phyloP scores from a whole-genome alignment of 1,140 invertebrate genomes.

The Globodera rostochiensis region DNA sequence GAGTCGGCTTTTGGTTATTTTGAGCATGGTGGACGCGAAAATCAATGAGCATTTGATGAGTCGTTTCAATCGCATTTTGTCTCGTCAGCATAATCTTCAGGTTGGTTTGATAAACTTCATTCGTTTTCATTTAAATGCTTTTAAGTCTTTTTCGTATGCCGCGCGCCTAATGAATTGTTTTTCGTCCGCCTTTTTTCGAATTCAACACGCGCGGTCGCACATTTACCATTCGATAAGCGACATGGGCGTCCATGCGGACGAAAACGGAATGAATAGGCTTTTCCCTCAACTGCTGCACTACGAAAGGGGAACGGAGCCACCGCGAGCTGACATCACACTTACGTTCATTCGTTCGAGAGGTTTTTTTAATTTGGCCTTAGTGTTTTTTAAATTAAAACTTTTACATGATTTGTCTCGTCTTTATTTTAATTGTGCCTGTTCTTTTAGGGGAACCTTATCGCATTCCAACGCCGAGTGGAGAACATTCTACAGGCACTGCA shows the following conservation, averaged over 20 bases:
- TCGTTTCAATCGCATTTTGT: slow-evolving; percentile 24
- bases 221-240: slow-evolving; percentile 20
- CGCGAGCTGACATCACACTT: slow-evolving; percentile 23
- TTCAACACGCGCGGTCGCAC: slow-evolving; percentile 21
- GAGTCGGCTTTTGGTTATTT: slow-evolving; percentile 13
- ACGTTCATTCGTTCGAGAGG: slow-evolving; percentile 17
- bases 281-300: slow-evolving; percentile 15
- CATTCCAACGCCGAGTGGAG: background rate
- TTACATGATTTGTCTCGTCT: background rate
- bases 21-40: slow-evolving; percentile 23
- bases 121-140: background rate
- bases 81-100: slow-evolving; percentile 17
- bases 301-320: slow-evolving; percentile 21
- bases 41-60: slow-evolving; percentile 34
- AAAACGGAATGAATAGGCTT: slow-evolving; percentile 22
- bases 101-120: background rate
- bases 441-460: background rate
- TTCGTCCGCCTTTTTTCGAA: slow-evolving; percentile 10
- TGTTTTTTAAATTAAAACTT: background rate
- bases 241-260: slow-evolving; percentile 23
- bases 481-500: background rate
- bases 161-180: slow-evolving; percentile 33
- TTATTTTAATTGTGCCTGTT: background rate
- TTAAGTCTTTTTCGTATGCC: slow-evolving; percentile 25
- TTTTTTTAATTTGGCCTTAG: background rate